Evolutionary conservation across 1,140 invertebrate species (phyloP), one percentile per base, ranked within the genome.

Genomic region (Pachyrhynchus sulphureomaculatus): DNA sequence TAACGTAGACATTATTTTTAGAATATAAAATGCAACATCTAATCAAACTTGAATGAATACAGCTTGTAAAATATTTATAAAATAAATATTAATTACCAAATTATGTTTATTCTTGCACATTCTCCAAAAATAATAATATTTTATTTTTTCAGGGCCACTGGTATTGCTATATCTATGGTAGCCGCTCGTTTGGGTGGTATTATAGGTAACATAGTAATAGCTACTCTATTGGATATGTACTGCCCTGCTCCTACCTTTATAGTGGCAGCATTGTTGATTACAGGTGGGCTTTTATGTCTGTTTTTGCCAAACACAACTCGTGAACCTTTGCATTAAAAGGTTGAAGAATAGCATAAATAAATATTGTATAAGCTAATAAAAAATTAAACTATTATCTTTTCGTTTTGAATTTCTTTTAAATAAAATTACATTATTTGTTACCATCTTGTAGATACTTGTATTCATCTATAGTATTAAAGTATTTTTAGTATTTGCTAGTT

Each of bases 201-300:
- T 68, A 89, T 92, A 72, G 90, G 90, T 44, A 93, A 92, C 78
- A 88, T 93, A 63, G 89, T 92, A 37, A 92, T 93, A 66, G 90
- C 90, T 37, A 85, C 88, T 64, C 79, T 93, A 26, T 72, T 93
- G 65, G 90, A 93, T 77, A 79, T 85, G 69, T 91, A 89, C 73
- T 93, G 90, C 78, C 90, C 90, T 23, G 88, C 88, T 48, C 90
- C 90, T 34, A 92, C 89, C 34, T 92, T 92, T 76, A 91, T 93
- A 44, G 89, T 93, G 12, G 90, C 90, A 57, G 85, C 80, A 32
- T 82, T 92, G 58, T 81, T 92, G 48, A 89, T 90, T 64, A 85
- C 89, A 68, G 90, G 90, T 72, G 90, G 90, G 57, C 80, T 93
- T 41, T 86, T 93, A 76, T 91, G 90, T 76, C 81, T 93, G 70